Percentiles rank a stretch among this genome's conserved stretches.
These are phyloP conservation scores for Vannuccia rotundouncinata DNA, from an alignment of 2,888 invertebrate species.

Conservation along the genomic window DNA sequence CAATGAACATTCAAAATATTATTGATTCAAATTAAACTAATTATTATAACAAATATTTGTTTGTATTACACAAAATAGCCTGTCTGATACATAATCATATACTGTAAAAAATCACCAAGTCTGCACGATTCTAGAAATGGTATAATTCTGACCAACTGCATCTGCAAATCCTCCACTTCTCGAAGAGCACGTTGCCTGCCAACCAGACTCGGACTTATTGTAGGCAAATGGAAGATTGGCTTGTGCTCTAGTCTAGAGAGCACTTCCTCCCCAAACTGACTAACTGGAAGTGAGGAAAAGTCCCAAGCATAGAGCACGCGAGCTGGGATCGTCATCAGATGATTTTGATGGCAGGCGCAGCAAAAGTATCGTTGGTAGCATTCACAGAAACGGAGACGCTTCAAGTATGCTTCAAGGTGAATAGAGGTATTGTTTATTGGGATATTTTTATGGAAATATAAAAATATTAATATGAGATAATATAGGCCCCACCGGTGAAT, in stretches of 20 bases:
- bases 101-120: neutral
- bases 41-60: no score
- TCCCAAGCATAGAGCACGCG: neutral
- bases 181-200: neutral
- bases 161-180: neutral
- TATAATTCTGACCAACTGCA: neutral
- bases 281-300: neutral
- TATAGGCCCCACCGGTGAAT: no score
- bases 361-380: neutral
- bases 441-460: no score
- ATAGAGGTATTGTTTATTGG: no score
- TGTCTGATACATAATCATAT: no score
- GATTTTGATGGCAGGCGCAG: neutral
- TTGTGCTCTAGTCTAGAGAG: neutral
- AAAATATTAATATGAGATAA: no score
- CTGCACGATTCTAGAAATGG: neutral
- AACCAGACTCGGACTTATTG: neutral
- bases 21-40: no score
- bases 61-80: no score
- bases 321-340: neutral
- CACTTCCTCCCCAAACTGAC: neutral
- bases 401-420: neutral
- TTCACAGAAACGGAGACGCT: neutral
- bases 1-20: no score
- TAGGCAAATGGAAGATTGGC: neutral